These are phyloP conservation scores for Erinaceus europaeus DNA, from an alignment of 2,113 vertebrate species.

Conservation along the genomic window DNA sequence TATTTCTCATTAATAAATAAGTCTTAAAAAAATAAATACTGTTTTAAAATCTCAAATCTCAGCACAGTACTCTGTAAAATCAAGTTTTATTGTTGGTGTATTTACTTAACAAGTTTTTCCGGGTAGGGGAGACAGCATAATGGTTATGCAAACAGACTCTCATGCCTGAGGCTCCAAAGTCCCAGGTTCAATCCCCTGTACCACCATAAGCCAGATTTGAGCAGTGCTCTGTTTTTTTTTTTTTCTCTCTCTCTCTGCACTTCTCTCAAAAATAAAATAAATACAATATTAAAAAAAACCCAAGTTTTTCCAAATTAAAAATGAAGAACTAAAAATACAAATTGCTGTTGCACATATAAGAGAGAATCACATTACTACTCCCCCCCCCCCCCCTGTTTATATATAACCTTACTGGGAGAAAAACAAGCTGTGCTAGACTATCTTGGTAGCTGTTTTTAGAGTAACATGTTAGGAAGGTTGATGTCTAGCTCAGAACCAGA, in stretches of 20 bases:
- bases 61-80: neutral
- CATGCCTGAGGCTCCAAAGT: too few species aligned
- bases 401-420: constrained; percentile 3
- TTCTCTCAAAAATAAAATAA: too few species aligned
- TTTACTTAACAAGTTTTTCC: neutral
- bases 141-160: too few species aligned
- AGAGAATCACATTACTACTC: constrained; percentile 2
- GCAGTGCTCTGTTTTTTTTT: too few species aligned
- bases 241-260: too few species aligned
- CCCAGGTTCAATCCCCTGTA: too few species aligned
- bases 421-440: neutral
- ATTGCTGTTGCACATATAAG: constrained; percentile 24
- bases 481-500: neutral
- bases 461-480: neutral
- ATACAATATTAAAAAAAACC: too few species aligned
- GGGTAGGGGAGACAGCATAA: too few species aligned
- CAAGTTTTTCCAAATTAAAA: neutral
- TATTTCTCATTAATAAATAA: too few species aligned
- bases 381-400: neutral
- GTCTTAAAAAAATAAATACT: too few species aligned
- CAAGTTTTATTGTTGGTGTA: constrained; percentile 17
- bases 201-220: too few species aligned
- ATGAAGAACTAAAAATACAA: constrained; percentile 33
- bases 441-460: constrained; percentile 5
- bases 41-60: constrained; percentile 1